Evolutionary conservation across 2,113 vertebrate species (phyloP).

Genomic region (Dromas ardeola): DNA sequence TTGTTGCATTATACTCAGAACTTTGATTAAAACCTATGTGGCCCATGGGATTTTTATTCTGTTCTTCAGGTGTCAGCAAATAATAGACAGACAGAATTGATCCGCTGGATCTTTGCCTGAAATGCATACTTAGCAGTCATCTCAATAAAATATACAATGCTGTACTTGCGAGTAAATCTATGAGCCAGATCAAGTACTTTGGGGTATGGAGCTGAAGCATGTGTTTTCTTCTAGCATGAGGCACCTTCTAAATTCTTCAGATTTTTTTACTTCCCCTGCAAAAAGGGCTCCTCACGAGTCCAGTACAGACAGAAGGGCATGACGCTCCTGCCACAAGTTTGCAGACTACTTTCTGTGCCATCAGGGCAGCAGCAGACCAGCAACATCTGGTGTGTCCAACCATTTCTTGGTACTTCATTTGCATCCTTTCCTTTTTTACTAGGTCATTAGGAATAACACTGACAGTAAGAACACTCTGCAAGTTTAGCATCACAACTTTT

Average conservation of each 20-base stretch:
- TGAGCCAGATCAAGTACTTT: background rate
- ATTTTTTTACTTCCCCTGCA: background rate
- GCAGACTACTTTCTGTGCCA: background rate
- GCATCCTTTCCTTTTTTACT: background rate
- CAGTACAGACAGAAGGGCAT: background rate
- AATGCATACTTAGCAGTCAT: background rate
- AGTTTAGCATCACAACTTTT: background rate
- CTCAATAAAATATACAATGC: background rate
- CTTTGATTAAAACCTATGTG: background rate
- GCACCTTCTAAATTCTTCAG: background rate
- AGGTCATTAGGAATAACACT: background rate
- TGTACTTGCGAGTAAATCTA: background rate
- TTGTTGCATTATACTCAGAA: background rate
- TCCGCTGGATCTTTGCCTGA: background rate
- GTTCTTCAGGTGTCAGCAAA: background rate
- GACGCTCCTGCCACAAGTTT: background rate
- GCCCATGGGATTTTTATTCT: background rate
- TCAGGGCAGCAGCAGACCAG: background rate
- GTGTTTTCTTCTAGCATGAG: background rate
- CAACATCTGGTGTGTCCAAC: background rate
- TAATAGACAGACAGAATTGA: background rate
- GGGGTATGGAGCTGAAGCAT: background rate
- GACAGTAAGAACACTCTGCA: background rate
- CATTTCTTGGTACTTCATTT: background rate
- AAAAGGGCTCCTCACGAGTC: background rate